phyloP scores from a whole-genome alignment of 2,797 vertebrate genomes.

The Pseudochirops cupreus region DNA sequence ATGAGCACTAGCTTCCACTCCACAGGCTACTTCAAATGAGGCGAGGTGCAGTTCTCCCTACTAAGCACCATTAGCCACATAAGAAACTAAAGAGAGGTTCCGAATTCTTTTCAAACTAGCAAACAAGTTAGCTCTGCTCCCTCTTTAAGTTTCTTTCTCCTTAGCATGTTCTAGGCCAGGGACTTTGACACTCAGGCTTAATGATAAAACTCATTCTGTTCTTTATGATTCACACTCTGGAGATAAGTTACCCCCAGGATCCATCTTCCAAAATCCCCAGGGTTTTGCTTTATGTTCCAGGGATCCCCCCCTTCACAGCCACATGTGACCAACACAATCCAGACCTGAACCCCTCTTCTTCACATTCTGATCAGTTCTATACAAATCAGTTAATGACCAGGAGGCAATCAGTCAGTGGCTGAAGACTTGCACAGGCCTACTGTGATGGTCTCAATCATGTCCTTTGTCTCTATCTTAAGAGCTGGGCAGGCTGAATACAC shows the following conservation, averaged over 20 bases:
- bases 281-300: constrained; percentile 63
- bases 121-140: not conserved
- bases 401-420: not conserved
- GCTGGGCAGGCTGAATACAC: not conserved
- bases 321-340: constrained; percentile 39
- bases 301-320: constrained; percentile 16
- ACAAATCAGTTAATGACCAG: not conserved
- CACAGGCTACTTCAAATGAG: not conserved
- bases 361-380: constrained; percentile 1
- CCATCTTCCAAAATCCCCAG: constrained; percentile 75
- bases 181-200: constrained; percentile 71
- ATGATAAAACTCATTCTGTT: constrained; percentile 77
- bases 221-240: constrained; percentile 79
- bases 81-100: not conserved
- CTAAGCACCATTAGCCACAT: not conserved
- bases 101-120: not conserved
- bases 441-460: not conserved
- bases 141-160: constrained; percentile 44
- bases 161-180: constrained; percentile 68
- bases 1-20: not conserved
- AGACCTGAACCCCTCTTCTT: not conserved
- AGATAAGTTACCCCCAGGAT: constrained; percentile 81
- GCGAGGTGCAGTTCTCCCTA: not conserved
- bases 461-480: constrained; percentile 13
- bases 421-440: not conserved